A percentile compares a stretch with the other conserved stretches of the same genome.
phyloP scores from a whole-genome alignment of 2,888 invertebrate species.

The Geophilus truncorum region DNA sequence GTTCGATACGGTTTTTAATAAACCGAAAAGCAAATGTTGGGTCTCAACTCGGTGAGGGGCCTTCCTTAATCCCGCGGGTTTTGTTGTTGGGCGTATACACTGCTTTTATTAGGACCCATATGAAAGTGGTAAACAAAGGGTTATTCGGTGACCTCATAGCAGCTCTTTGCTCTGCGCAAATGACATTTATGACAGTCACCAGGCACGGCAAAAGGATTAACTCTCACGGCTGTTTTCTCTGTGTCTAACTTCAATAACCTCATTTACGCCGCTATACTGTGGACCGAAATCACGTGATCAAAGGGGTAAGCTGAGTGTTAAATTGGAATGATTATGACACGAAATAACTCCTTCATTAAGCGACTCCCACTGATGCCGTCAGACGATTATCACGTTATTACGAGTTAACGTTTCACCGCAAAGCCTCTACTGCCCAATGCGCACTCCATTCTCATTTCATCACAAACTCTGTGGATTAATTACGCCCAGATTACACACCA shows the following conservation, averaged over 20 bases:
- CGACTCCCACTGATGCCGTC: constrained; percentile 21
- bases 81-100: neutral
- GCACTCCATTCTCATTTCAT: constrained; percentile 21
- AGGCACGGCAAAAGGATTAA: constrained; percentile 21
- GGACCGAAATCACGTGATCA: constrained; percentile 18
- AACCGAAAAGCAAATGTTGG: constrained; percentile 3
- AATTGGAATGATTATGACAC: constrained; percentile 23
- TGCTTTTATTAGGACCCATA: neutral
- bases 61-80: constrained; percentile 15
- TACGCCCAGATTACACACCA: constrained; percentile 6
- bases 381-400: constrained; percentile 23
- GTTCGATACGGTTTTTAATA: constrained; percentile 18
- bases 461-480: neutral
- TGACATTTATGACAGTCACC: constrained; percentile 23
- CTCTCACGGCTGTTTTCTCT: constrained; percentile 22
- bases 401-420: constrained; percentile 12
- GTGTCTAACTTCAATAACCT: constrained; percentile 10
- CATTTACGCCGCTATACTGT: neutral
- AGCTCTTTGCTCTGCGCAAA: constrained; percentile 18
- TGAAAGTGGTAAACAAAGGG: constrained; percentile 27
- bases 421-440: constrained; percentile 7
- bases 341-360: constrained; percentile 25
- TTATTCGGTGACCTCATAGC: constrained; percentile 24
- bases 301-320: constrained; percentile 27
- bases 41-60: constrained; percentile 21